Conservation (phyloP, 2,888 invertebrate genomes). For the Ernsta delagoae region DNA sequence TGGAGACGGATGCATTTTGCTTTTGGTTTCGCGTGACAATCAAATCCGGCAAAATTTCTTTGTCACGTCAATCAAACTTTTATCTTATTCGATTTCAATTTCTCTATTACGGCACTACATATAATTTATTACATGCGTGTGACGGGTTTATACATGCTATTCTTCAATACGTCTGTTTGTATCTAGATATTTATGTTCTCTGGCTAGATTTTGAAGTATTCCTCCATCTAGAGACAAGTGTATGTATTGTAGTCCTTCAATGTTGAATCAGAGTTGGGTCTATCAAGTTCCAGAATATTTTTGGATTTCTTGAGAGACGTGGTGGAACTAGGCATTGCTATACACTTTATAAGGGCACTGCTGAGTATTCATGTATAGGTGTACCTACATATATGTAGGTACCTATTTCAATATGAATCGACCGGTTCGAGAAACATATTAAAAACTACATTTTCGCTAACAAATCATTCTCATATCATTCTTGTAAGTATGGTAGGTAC, state of each 20-base stretch:
- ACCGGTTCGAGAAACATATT: neutral
- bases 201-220: too few relatives aligned
- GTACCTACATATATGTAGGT: too few relatives aligned
- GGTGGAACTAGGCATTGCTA: too few relatives aligned
- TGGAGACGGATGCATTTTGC: conserved; percentile 22
- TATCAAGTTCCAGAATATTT: too few relatives aligned
- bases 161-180: too few relatives aligned
- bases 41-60: conserved; percentile 4
- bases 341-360: too few relatives aligned
- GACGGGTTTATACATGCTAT: neutral
- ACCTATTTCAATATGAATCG: neutral
- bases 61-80: neutral
- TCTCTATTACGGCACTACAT: neutral
- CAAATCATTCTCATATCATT: conserved; percentile 4
- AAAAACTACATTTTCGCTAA: neutral
- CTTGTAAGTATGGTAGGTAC: neutral
- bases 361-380: too few relatives aligned
- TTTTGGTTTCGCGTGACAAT: conserved; percentile 1
- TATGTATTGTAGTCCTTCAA: too few relatives aligned
- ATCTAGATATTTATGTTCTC: too few relatives aligned
- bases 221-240: too few relatives aligned
- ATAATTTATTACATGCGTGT: neutral
- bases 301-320: too few relatives aligned
- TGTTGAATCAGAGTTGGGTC: too few relatives aligned
- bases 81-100: conserved; percentile 3